These are phyloP conservation scores for Cacatua alba DNA, from an alignment of 2,113 vertebrate species.

Conservation along the genomic window DNA sequence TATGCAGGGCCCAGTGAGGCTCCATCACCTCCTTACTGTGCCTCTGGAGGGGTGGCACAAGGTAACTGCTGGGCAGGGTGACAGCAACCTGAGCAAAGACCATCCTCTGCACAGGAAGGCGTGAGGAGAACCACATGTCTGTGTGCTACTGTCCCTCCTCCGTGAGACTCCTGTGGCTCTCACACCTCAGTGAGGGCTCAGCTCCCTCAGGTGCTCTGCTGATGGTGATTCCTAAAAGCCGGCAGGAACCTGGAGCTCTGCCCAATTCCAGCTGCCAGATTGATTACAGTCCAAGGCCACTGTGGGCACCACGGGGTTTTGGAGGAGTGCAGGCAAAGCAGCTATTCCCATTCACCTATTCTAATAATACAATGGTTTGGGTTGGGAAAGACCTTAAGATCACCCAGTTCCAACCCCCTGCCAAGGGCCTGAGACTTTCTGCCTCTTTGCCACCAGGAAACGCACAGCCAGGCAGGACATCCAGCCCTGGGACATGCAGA, in stretches of 20 bases:
- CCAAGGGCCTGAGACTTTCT: neutral
- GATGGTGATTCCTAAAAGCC: neutral
- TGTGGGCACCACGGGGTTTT: neutral
- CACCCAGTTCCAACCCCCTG: neutral
- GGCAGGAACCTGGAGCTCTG: neutral
- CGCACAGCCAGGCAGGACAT: accelerated
- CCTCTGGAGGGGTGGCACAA: neutral
- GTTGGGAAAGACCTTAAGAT: neutral
- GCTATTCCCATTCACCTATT: neutral
- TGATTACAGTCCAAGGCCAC: neutral
- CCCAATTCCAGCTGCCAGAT: neutral
- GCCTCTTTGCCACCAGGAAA: neutral
- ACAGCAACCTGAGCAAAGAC: neutral
- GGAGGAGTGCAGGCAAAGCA: neutral
- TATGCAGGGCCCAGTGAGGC: accelerated
- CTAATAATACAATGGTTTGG: neutral
- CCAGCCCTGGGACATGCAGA: neutral
- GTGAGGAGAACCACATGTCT: neutral
- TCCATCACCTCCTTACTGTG: accelerated
- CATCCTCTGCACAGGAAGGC: neutral
- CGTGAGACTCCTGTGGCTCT: neutral
- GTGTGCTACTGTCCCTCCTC: neutral
- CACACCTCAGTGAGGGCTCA: neutral
- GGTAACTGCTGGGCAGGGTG: neutral
- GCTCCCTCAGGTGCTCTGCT: neutral